Conservation (phyloP, 1,140 invertebrate species). For the Papilio dardanus region DNA sequence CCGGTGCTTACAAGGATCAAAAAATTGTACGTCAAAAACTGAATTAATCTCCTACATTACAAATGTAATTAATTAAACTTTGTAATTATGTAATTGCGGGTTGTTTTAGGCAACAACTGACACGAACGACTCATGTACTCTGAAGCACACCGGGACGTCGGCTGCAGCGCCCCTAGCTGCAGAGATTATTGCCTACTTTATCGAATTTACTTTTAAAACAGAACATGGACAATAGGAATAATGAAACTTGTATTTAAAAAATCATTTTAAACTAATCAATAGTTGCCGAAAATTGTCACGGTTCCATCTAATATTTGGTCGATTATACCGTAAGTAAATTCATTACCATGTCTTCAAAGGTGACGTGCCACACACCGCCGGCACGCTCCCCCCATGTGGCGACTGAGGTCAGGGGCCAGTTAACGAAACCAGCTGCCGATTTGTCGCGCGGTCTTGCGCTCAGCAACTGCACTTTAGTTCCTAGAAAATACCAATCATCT, state of each 20-base stretch:
- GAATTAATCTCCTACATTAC: not conserved
- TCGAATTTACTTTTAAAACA: no score
- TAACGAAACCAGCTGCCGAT: conserved; percentile 87
- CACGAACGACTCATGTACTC: conserved; percentile 89
- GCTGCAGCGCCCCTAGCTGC: conserved; percentile 93
- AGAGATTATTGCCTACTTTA: conserved; percentile 92
- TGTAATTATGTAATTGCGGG: not conserved
- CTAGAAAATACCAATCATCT: conserved; percentile 78
- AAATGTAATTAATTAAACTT: not conserved
- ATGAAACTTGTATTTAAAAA: no score
- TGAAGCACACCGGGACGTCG: conserved; percentile 91
- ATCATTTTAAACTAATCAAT: no score
- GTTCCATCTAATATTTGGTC: no score
- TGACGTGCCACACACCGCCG: conserved; percentile 88
- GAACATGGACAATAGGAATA: no score
- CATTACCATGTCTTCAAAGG: conserved; percentile 84
- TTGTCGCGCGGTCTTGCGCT: conserved; percentile 87
- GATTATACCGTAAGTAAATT: not conserved
- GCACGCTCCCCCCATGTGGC: conserved; percentile 96
- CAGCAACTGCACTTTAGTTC: conserved; percentile 88
- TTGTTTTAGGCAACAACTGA: conserved; percentile 89
- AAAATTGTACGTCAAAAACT: conserved; percentile 89
- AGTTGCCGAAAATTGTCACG: no score
- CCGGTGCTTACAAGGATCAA: conserved; percentile 92
- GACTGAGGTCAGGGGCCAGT: conserved; percentile 95